Percentiles rank a stretch among this genome's conserved stretches.
phyloP scores from a whole-genome alignment of 1,140 invertebrate genomes.

The Listronotus bonariensis region DNA sequence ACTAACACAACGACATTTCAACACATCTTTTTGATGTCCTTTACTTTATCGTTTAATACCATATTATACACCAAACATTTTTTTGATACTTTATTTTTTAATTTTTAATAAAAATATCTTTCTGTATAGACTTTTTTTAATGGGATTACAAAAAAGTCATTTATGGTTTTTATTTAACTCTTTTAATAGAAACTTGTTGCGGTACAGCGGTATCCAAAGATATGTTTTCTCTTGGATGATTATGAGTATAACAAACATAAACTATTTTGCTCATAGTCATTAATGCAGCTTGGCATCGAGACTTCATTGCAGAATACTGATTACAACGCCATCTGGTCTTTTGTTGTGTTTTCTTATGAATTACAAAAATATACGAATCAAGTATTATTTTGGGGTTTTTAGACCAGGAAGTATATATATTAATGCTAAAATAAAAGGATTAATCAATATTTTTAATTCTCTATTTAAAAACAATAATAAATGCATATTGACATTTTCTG shows the following conservation, averaged over 20 bases:
- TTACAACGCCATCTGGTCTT: constrained; percentile 41
- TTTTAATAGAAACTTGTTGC: constrained; percentile 10
- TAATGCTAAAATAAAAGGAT: constrained; percentile 23
- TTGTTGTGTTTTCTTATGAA: constrained; percentile 24
- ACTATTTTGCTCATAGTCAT: constrained; percentile 20
- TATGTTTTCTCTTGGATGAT: constrained; percentile 19
- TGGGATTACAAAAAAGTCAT: too few relatives aligned
- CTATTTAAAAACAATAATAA: too few relatives aligned
- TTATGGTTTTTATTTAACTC: neutral
- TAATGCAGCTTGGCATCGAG: constrained; percentile 30
- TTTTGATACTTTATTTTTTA: too few relatives aligned
- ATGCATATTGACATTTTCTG: too few relatives aligned
- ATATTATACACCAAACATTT: too few relatives aligned
- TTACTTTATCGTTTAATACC: too few relatives aligned
- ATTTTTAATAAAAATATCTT: too few relatives aligned
- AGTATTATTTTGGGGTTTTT: constrained; percentile 40
- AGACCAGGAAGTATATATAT: constrained; percentile 28
- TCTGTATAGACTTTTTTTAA: too few relatives aligned
- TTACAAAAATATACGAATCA: constrained; percentile 32
- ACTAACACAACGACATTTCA: too few relatives aligned
- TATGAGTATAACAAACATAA: constrained; percentile 27
- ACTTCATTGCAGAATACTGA: constrained; percentile 21
- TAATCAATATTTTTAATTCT: neutral
- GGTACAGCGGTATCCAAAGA: constrained; percentile 6
- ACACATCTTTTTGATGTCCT: too few relatives aligned